Evolutionary conservation across 2,797 vertebrate genomes (phyloP), one percentile per base, ranked within the genome.

Genomic region (Erithacus rubecula): DNA sequence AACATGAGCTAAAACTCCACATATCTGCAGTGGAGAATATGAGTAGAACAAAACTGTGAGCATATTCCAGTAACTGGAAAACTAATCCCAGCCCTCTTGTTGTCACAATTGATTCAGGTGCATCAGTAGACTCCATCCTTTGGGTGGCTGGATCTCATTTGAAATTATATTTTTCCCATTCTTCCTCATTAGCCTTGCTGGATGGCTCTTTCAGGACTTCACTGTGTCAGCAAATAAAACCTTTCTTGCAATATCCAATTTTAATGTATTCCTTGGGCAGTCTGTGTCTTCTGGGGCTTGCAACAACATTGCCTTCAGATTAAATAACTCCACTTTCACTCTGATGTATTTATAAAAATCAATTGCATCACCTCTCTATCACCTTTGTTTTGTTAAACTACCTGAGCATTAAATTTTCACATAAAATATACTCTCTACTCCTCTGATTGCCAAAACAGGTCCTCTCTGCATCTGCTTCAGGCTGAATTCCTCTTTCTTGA

Each of bases 381-480:
- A 87, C 51, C 69, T 91, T 76, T 87, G 62, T 88, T 94, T 94
- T 94, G 58, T 91, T 96, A 78, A 88, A 70, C 58, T 92, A 80
- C 44, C 44, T 78, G 34, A 86, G 30, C 39, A 75, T 58, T 71
- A 81, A 39, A 81, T 83, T 92, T 93, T 94, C 49, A 62, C 36
- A 62, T 3, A 62, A 87, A 85, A 86, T 71, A 47, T 30, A 12
- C 44, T 64, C 49, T 60, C 34, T 78, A 11, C 23, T 83, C 17
- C 67, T 91, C n/a, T 94, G 82, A 94, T 81, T 39, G 5, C 47
- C 49, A 46, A 77, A 85, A 67, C 23, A 63, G 49, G 32, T 86
- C 52, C 68, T 65, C 59, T 70, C 60, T 78, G 20, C 43, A 39
- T 26, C 69, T 75, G 30, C 79, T 93, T 89, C 58, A 74, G 91